phyloP scores from a whole-genome alignment of 2,113 vertebrate species.

The Chunga burmeisteri region DNA sequence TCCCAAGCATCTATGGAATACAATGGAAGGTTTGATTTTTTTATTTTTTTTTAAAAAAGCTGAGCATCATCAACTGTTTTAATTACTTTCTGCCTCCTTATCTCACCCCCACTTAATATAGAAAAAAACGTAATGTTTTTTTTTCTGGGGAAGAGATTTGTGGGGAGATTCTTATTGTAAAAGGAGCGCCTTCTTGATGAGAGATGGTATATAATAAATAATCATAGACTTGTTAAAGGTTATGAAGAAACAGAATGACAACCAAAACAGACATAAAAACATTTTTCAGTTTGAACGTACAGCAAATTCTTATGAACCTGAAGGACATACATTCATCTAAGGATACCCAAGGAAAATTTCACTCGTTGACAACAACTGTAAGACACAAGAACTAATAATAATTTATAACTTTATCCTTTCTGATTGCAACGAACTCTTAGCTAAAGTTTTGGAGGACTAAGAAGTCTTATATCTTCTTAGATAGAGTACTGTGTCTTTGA shows the following conservation, averaged over 20 bases:
- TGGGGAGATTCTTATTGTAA: neutral
- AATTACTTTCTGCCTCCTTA: neutral
- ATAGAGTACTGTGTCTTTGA: neutral
- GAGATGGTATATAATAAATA: neutral
- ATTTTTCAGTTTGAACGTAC: neutral
- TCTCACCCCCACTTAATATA: neutral
- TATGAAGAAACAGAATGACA: neutral
- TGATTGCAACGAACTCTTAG: neutral
- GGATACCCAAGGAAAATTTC: neutral
- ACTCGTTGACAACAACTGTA: neutral
- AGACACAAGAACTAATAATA: neutral
- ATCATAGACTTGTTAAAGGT: neutral
- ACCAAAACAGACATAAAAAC: neutral
- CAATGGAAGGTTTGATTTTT: accelerated
- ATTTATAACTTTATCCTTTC: neutral
- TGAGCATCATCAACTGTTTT: neutral
- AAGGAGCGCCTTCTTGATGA: neutral
- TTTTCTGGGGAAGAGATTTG: neutral
- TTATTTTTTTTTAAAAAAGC: neutral
- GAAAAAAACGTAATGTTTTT: neutral
- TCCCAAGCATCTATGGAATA: neutral
- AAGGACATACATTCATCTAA: neutral
- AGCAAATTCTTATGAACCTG: neutral
- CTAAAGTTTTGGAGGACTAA: neutral
- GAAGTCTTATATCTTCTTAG: neutral